Evolutionary conservation across 2,888 invertebrate species (phyloP), one percentile per base, ranked within the genome.

Genomic region (Chalcis sispes): DNA sequence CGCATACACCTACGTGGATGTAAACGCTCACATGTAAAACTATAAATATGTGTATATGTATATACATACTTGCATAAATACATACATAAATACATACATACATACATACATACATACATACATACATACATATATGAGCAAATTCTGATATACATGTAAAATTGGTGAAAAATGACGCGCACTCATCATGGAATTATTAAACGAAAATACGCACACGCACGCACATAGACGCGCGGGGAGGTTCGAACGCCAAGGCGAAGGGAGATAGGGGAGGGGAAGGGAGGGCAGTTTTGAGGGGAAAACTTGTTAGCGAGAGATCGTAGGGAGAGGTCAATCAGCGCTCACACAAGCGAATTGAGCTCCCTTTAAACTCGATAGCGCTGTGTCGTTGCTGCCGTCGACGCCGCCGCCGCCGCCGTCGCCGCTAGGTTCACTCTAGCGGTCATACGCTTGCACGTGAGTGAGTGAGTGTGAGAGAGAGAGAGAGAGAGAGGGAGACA

Each of bases 321-420:
- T 46, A 36, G 66, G 23, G 66, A 36, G 64, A 56, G 67, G 72
- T 77, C 73, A 73, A 77, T 74, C 77, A 74, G 71, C 27, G 61
- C 36, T 40, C 48, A 46, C 65, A 40, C 62, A 29, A 20, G 56
- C 62, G 67, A 64, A 67, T 72, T 52, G 71, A 72, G 59, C 59
- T 79, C 79, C 80, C 82, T 83, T 85, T 84, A 85, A 85, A 85
- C 82, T 80, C 81, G 84, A 83, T 83, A 84, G 80, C 83, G 79
- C 80, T 82, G 81, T 81, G 52, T 15, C 5, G n/a, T 29, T 8
- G 36, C n/a, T n/a, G n/a, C n/a, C 18, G 13, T n/a, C 32, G 2
- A 23, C n/a, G n/a, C n/a, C 36, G 36, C n/a, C n/a, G n/a, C n/a
- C n/a, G n/a, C n/a, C n/a, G n/a, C n/a, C n/a, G n/a, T n/a, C n/a